Percentiles rank a stretch among this genome's conserved stretches.
Conservation (phyloP, 1,140 invertebrate species). For the Telenomus remus region DNA sequence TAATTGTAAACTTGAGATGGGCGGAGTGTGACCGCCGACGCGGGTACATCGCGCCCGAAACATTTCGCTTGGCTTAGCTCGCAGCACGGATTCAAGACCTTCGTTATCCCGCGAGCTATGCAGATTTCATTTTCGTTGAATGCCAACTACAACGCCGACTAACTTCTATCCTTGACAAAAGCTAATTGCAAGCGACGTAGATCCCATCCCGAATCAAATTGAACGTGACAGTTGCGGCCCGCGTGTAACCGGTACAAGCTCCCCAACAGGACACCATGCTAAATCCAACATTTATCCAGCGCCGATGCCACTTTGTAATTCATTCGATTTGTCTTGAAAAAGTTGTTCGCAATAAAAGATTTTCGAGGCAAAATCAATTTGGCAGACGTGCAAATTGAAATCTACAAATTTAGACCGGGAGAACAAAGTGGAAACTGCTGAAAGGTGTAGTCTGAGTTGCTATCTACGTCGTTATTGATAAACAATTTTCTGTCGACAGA, state of each 20-base stretch:
- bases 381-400: too few species aligned
- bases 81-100: constrained; percentile 35
- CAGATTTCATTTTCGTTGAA: constrained; percentile 52
- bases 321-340: not conserved
- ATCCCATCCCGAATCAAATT: constrained; percentile 43
- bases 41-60: constrained; percentile 14
- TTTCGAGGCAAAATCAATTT: too few species aligned
- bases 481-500: too few species aligned
- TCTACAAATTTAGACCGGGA: too few species aligned
- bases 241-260: not conserved
- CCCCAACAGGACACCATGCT: not conserved
- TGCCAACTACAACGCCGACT: constrained; percentile 36
- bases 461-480: too few species aligned
- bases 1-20: constrained; percentile 41
- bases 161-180: constrained; percentile 54
- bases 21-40: constrained; percentile 38
- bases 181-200: constrained; percentile 48
- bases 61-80: constrained; percentile 9
- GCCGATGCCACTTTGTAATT: not conserved
- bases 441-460: too few species aligned
- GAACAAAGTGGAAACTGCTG: too few species aligned
- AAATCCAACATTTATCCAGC: not conserved
- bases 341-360: too few species aligned
- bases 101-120: constrained; percentile 38
- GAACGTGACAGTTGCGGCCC: constrained; percentile 32